These are phyloP conservation scores for Aspidapion aeneum DNA, from an alignment of 2,888 invertebrate species.

Conservation along the genomic window DNA sequence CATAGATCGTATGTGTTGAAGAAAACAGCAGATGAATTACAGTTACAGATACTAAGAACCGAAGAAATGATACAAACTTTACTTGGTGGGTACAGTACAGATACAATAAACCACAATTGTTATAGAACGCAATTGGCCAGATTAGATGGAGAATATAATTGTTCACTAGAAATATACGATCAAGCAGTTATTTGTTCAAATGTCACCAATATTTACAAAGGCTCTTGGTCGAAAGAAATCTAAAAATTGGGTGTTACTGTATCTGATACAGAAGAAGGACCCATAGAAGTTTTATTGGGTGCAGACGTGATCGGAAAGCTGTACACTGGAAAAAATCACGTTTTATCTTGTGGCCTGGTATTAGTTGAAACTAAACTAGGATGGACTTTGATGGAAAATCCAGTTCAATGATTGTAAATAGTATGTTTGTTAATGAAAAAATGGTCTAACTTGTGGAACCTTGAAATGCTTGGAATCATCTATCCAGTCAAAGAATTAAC, in stretches of 20 bases:
- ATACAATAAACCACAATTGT: not conserved
- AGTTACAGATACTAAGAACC: not conserved
- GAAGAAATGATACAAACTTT: not conserved
- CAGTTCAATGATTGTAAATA: not conserved
- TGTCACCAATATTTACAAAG: not conserved
- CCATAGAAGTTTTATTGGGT: not conserved
- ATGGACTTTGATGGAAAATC: not conserved
- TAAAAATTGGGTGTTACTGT: not conserved
- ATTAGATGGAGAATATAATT: not conserved
- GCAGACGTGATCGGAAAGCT: not conserved
- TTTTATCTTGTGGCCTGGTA: not conserved
- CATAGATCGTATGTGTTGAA: not conserved
- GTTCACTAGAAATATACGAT: not conserved
- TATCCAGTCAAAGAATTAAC: not conserved
- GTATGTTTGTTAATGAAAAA: not conserved
- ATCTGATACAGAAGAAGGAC: not conserved
- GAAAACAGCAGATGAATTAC: not conserved
- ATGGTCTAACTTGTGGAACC: not conserved
- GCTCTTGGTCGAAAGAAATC: not conserved
- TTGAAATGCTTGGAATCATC: not conserved
- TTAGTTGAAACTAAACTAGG: not conserved
- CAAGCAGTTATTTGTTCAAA: not conserved
- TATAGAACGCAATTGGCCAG: not conserved
- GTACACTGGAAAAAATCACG: not conserved
- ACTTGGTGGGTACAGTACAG: not conserved